A percentile compares a stretch with the other conserved stretches of the same genome.
These are phyloP conservation scores for Enteromius thamalakanensis DNA, from an alignment of 2,797 vertebrate species.

Conservation along the genomic window DNA sequence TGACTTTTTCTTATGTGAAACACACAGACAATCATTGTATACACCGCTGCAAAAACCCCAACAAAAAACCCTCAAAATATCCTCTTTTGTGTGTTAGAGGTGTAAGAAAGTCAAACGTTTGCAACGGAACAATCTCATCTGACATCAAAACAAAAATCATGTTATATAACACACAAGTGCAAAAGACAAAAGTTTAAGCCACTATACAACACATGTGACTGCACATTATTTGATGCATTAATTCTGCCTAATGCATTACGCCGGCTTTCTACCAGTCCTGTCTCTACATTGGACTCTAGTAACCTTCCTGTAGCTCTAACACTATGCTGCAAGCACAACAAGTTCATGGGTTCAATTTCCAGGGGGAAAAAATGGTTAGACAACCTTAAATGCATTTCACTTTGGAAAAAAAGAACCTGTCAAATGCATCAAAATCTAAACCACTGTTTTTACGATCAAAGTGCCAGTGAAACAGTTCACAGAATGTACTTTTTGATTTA, in stretches of 20 bases:
- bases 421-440: not conserved
- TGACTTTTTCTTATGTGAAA: not conserved
- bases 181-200: not conserved
- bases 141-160: not conserved
- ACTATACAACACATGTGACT: not conserved
- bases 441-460: not conserved
- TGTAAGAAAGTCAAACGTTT: not conserved
- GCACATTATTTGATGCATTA: not conserved
- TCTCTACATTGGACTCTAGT: not conserved
- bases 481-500: not conserved
- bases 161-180: not conserved
- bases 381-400: not conserved
- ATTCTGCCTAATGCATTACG: not conserved
- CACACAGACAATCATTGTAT: not conserved
- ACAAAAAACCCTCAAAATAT: not conserved
- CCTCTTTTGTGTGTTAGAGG: not conserved
- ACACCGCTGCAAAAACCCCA: too few relatives aligned
- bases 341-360: not conserved
- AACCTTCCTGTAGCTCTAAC: not conserved
- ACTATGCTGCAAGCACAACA: not conserved
- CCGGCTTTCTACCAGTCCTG: too few relatives aligned
- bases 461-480: not conserved
- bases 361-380: not conserved
- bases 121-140: too few relatives aligned
- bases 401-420: not conserved